These are phyloP conservation scores for Aldrovandia affinis DNA, from an alignment of 2,797 vertebrate genomes.

Conservation along the genomic window DNA sequence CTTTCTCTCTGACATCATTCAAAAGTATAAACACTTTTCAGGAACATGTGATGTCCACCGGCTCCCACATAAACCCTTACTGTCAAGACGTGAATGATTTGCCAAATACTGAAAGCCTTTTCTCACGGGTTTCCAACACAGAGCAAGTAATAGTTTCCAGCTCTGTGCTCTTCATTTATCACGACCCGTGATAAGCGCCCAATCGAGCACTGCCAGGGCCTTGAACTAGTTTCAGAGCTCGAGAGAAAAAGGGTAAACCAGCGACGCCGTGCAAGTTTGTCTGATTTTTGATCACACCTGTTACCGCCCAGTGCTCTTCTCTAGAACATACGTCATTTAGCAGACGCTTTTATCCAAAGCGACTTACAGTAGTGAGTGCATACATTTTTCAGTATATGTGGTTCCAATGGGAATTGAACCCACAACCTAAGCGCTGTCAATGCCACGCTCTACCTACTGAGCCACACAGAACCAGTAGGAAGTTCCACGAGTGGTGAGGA, in stretches of 20 bases:
- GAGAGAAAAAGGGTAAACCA: background rate
- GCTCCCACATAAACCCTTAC: background rate
- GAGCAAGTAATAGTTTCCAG: background rate
- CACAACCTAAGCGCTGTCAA: no score
- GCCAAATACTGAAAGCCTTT: constrained; percentile 24
- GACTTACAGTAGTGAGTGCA: no score
- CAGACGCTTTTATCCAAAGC: no score
- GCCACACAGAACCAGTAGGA: no score
- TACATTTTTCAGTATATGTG: no score
- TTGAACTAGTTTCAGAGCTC: background rate
- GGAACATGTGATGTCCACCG: background rate
- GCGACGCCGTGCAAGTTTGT: background rate
- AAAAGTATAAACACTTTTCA: background rate
- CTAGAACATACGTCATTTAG: no score
- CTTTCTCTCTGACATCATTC: constrained; percentile 21
- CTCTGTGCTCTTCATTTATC: constrained; percentile 1
- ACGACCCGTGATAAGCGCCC: background rate
- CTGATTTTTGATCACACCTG: background rate
- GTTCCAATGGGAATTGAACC: no score
- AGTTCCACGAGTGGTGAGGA: background rate
- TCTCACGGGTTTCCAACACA: background rate
- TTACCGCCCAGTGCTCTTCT: background rate
- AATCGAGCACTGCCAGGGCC: background rate
- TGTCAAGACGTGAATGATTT: background rate
- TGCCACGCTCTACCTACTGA: no score